phyloP scores from a whole-genome alignment of 2,888 invertebrate genomes.

The Netelia fuscicornis region DNA sequence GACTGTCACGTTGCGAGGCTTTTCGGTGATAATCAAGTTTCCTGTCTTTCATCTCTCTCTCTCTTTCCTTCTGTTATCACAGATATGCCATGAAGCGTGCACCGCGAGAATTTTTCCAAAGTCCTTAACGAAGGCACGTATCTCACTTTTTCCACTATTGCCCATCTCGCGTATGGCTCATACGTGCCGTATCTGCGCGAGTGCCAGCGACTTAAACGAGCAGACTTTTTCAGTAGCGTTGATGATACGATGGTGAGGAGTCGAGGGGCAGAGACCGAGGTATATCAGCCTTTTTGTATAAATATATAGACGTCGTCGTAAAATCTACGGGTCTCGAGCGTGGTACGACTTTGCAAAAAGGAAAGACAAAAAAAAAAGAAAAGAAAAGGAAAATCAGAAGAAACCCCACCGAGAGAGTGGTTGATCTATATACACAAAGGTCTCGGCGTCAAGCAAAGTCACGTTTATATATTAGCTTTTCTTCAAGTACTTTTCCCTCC shows the following conservation, averaged over 20 bases:
- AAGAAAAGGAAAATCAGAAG: constrained; percentile 35
- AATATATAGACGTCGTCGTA: constrained; percentile 19
- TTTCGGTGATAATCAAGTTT: constrained; percentile 24
- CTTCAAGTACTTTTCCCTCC: not conserved
- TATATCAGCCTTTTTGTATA: constrained; percentile 3
- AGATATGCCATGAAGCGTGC: constrained; percentile 22
- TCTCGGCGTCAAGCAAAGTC: constrained; percentile 24
- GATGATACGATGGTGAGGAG: no score
- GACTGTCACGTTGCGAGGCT: not conserved
- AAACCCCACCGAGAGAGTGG: not conserved
- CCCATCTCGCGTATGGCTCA: constrained; percentile 24
- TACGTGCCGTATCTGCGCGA: constrained; percentile 43
- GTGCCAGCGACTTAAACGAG: constrained; percentile 31
- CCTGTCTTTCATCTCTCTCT: constrained; percentile 11
- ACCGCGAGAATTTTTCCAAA: constrained; percentile 27
- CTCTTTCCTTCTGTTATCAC: not conserved
- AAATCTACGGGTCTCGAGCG: constrained; percentile 26
- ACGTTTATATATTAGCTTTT: constrained; percentile 3
- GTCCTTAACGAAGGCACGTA: constrained; percentile 45
- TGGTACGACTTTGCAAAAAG: constrained; percentile 31
- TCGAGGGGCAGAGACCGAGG: not conserved
- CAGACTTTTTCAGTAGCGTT: constrained; percentile 17
- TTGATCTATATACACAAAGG: constrained; percentile 17
- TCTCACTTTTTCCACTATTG: constrained; percentile 20
- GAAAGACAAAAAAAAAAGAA: not conserved